Conservation (phyloP, 2,797 vertebrate species). For the Clarias pachynema region DNA sequence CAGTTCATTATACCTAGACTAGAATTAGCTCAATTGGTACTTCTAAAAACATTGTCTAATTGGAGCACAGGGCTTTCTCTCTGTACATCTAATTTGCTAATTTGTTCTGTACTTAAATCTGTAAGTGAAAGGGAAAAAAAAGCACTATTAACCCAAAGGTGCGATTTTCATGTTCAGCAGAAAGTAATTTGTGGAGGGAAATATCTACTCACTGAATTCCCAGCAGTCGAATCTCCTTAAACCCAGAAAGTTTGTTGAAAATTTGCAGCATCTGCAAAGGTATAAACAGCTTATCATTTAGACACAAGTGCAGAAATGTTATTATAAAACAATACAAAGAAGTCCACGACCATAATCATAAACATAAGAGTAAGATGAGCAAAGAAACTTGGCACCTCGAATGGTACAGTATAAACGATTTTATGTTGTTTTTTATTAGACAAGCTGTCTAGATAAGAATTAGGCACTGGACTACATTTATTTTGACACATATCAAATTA, state of each 20-base stretch:
- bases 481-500: not conserved
- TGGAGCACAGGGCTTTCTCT: not conserved
- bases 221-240: constrained; percentile 87
- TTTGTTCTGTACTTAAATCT: not conserved
- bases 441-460: not conserved
- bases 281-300: constrained; percentile 27
- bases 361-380: not conserved
- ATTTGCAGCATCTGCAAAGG: constrained; percentile 83
- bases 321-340: not conserved
- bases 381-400: no score
- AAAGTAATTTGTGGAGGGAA: not conserved
- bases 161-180: not conserved
- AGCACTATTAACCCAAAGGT: not conserved
- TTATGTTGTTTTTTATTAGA: not conserved
- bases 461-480: not conserved
- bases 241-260: constrained; percentile 90
- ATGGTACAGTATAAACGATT: not conserved
- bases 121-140: not conserved
- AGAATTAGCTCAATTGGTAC: not conserved
- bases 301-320: not conserved
- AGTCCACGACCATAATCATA: not conserved
- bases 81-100: not conserved
- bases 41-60: constrained; percentile 34
- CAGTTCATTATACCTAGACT: not conserved
- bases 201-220: constrained; percentile 86